Evolutionary conservation across 2,888 invertebrate genomes (phyloP).

Genomic region (Trachelus troglodyta): DNA sequence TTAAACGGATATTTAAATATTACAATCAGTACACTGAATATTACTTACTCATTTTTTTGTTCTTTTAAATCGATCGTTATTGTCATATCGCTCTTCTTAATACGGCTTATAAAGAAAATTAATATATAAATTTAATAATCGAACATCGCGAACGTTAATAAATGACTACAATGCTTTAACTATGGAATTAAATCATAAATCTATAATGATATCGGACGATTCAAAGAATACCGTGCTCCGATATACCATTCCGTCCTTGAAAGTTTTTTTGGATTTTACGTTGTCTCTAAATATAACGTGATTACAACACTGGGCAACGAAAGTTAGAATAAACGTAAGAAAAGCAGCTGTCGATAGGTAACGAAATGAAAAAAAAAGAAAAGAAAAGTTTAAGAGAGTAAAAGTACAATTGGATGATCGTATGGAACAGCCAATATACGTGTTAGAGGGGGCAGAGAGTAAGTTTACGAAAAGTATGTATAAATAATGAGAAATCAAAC

Average conservation of each 20-base stretch:
- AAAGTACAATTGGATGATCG: constrained; percentile 7
- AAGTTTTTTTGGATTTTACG: not conserved
- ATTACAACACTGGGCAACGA: not conserved
- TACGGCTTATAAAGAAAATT: not conserved
- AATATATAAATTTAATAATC: not conserved
- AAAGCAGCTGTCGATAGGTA: not conserved
- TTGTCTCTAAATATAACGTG: not conserved
- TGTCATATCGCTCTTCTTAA: not conserved
- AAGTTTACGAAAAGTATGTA: not conserved
- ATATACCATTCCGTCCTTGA: not conserved
- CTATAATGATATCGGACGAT: not conserved
- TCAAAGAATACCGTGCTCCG: not conserved
- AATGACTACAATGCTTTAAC: not conserved
- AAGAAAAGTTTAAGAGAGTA: not conserved
- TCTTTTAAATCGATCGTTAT: not conserved
- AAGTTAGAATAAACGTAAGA: not conserved
- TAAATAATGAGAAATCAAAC: not conserved
- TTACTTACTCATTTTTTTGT: not conserved
- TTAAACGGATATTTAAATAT: not conserved
- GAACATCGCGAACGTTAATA: not conserved
- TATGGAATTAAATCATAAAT: not conserved
- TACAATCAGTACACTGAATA: not conserved
- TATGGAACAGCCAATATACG: constrained; percentile 18
- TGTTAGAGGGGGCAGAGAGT: constrained; percentile 2
- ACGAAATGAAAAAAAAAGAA: not conserved